Base-by-base conservation (phyloP, 2,797 vertebrate species). In the Artibeus jamaicensis region DNA sequence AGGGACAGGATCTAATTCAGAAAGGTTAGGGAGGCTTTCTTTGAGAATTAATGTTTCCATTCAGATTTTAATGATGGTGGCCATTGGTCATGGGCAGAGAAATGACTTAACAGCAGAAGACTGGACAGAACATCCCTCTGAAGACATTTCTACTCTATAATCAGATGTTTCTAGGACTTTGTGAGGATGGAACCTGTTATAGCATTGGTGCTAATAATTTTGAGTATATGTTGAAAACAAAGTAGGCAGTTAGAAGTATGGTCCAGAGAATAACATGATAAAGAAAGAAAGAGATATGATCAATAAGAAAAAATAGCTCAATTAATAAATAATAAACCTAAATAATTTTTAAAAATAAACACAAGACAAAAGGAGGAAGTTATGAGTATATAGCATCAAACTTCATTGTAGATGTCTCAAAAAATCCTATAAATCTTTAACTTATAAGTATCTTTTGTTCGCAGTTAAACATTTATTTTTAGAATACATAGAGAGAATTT, bases 401-500 rank as follows among this genome's bases (percentile, higher is more conserved):
- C 19, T 92, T 32, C 46, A 78, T 77, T 29, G 16, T 73, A 26
- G 29, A 55, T 12, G 15, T 22, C 53, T 79, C 44, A 74, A 90
- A 85, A 91, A 84, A 70, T 67, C 57, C 19, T 65, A 29, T 37
- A 53, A 83, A 81, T 29, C 29, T 93, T 91, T 87, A 62, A 55
- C 29, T 4, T 15, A 4, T 16, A 48, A 15, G 11, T 22, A 10
- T 24, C 5, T 89, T 82, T 81, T 11, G 0, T 55, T 71, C 86
- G 2, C 10, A 24, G 50, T 86, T 83, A 46, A 65, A 37, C 39
- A 81, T 76, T 92, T 48, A 78, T 70, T 44, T 46, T 85, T 26
- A 44, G 74, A 95, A 92, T 92, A 93, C 87, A 65, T 91, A 46
- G 87, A 93, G 97, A 73, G 55, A 83, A 86, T 77, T 94, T 82